Conservation (phyloP, 2,888 invertebrate genomes). For the Galerucella nymphaeae region DNA sequence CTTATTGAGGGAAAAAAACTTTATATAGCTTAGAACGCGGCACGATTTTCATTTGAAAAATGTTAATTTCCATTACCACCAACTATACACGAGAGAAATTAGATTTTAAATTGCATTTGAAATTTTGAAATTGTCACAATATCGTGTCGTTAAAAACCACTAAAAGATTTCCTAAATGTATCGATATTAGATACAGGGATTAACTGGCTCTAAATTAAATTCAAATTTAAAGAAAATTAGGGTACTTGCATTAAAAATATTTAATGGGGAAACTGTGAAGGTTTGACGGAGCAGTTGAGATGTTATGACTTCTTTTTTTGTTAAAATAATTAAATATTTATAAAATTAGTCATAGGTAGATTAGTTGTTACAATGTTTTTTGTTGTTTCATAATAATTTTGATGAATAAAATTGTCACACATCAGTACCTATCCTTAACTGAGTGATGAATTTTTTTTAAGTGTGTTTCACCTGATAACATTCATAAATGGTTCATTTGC, state of each 20-base stretch:
- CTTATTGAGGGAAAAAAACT: not conserved
- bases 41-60: conserved; percentile 1
- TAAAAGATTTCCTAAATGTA: conserved; percentile 6
- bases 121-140: conserved; percentile 5
- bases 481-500: too few species aligned
- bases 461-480: too few species aligned
- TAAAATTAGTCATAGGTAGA: too few species aligned
- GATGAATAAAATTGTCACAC: too few species aligned
- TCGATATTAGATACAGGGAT: conserved; percentile 1
- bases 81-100: conserved; percentile 1
- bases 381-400: too few species aligned
- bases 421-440: too few species aligned
- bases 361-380: too few species aligned
- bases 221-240: not conserved
- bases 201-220: not conserved
- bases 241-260: not conserved
- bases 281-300: too few species aligned
- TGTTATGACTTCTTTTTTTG: too few species aligned
- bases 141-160: conserved; percentile 7
- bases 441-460: too few species aligned
- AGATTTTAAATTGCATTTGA: conserved; percentile 10
- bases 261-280: too few species aligned
- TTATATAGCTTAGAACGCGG: not conserved
- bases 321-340: too few species aligned
- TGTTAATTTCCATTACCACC: conserved; percentile 5